Evolutionary conservation across 2,113 vertebrate species (phyloP), one percentile per base, ranked within the genome.

Genomic region (Pelmatolapia mariae): DNA sequence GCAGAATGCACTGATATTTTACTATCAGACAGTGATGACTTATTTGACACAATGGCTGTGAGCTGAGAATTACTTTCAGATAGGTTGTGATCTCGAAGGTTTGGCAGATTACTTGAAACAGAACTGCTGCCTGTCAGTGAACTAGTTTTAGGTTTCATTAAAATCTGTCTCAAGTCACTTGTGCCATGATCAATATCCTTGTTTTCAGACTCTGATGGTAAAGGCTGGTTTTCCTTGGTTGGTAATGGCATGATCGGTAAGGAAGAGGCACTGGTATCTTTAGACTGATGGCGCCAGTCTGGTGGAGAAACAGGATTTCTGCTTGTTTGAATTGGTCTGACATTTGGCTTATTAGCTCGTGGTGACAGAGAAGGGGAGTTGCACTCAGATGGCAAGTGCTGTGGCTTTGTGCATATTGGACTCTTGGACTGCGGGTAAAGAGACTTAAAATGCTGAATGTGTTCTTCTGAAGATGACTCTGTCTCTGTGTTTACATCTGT

Each of bases 141-240:
- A 7, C 97, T 96, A 0, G 97, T 97, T 78, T 98, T 99, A 82
- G 97, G 97, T 90, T 99, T 98, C 97, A 98, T 97, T 53, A 99
- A 97, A 94, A 99, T 99, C 91, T 98, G 98, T 56, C 99, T 97
- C 92, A 99, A 93, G 4, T 99, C 99, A 90, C 98, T 99, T 43
- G 97, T 97, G 84, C 96, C 97, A 1, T 96, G 95, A 40, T 99
- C 98, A 0, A 97, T 82, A 16, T 97, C 97, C 0, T 96, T 96
- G 0, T 96, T 97, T 90, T 98, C 98, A 0, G 97, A 97, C 76
- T 99, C 98, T 0, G 97, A 95, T 0, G 97, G 96, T 73, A 93
- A 81, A 13, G 88, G 78, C 10, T 91, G 93, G 56, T 89, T 94
- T 83, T 96, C 96, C 54, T 92, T 92, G 6, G 94, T 87, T 40